phyloP scores from a whole-genome alignment of 2,113 vertebrate species.

The Eidolon helvum region DNA sequence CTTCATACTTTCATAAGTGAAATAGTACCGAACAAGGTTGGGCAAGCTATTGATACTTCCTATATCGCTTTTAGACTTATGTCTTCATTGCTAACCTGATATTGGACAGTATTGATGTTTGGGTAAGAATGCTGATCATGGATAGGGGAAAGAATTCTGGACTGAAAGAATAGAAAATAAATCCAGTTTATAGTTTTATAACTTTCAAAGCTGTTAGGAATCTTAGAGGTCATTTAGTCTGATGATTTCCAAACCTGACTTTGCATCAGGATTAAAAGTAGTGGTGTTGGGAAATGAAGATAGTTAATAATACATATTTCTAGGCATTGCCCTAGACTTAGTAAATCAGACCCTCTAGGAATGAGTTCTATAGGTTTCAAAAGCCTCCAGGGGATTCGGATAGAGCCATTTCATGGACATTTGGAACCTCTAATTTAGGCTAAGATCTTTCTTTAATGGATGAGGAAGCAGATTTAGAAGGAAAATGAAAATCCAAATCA shows the following conservation, averaged over 20 bases:
- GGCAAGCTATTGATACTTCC: neutral
- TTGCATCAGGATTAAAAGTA: conserved; percentile 6
- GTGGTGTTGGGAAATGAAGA: neutral
- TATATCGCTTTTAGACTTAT: neutral
- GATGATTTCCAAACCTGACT: conserved; percentile 6
- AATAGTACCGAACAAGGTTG: neutral
- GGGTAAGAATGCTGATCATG: neutral
- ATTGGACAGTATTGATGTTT: neutral
- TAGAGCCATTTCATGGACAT: neutral
- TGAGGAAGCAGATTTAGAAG: neutral
- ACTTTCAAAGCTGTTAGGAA: neutral
- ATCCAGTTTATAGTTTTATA: neutral
- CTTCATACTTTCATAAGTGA: conserved; percentile 17
- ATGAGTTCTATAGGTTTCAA: neutral
- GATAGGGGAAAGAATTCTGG: neutral
- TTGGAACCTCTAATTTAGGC: conserved; percentile 10
- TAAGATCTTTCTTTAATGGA: neutral
- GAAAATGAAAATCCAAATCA: neutral
- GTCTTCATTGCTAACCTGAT: neutral
- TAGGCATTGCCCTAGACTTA: neutral
- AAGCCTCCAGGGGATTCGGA: neutral
- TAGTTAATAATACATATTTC: neutral
- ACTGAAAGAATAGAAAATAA: conserved; percentile 30
- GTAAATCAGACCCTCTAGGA: neutral
- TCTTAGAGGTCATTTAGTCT: conserved; percentile 6